A percentile compares a stretch with the other conserved stretches of the same genome.
Evolutionary conservation across 2,113 vertebrate genomes (phyloP).

Genomic region (Protomyctophum bolini): DNA sequence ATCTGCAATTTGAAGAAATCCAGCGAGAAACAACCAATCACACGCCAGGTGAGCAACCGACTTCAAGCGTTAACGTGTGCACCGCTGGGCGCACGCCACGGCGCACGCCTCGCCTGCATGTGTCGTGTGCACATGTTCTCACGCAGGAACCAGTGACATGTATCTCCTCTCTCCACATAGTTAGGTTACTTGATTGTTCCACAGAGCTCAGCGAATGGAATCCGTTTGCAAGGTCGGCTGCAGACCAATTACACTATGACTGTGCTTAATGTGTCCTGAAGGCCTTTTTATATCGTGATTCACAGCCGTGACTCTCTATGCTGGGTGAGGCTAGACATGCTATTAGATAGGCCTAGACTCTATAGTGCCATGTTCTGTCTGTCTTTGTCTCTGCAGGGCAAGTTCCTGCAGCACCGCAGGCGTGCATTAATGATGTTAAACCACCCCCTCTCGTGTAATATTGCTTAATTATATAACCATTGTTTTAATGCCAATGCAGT

Average conservation of each 20-base stretch:
- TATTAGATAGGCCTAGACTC: slow-evolving; percentile 7
- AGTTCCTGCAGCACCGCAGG: too few species aligned
- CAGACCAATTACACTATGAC: not conserved
- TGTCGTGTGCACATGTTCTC: not conserved
- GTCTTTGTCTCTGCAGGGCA: slow-evolving; percentile 4
- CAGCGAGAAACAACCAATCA: too few species aligned
- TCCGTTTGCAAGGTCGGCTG: slow-evolving; percentile 2
- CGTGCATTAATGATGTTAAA: too few species aligned
- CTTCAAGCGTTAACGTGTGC: not conserved
- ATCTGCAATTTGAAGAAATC: too few species aligned
- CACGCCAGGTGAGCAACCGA: too few species aligned
- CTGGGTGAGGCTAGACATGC: not conserved
- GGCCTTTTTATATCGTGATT: not conserved
- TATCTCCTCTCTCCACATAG: slow-evolving; percentile 14
- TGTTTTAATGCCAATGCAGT: too few species aligned
- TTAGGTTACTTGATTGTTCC: not conserved
- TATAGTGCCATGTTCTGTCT: slow-evolving; percentile 30
- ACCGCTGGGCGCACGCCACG: not conserved
- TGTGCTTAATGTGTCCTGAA: slow-evolving; percentile 19
- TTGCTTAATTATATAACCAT: too few species aligned
- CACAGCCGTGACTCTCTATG: slow-evolving; percentile 15
- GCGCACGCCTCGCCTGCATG: slow-evolving; percentile 18
- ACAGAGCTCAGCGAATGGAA: too few species aligned
- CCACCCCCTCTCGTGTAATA: too few species aligned
- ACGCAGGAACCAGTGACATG: not conserved